These are phyloP conservation scores for Orchesella cincta DNA, from an alignment of 1,140 invertebrate species.

Conservation along the genomic window DNA sequence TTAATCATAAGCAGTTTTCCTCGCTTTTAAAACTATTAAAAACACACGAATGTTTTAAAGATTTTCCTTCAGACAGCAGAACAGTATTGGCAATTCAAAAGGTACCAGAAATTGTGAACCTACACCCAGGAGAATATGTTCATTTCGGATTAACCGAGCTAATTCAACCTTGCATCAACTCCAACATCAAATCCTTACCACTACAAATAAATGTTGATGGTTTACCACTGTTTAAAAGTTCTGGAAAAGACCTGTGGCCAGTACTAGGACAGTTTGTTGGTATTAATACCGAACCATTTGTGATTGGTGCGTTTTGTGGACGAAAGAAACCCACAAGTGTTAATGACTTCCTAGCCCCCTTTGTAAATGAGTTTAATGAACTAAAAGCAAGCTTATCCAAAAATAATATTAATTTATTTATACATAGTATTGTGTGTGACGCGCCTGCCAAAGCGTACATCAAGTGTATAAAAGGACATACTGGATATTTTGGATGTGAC, in stretches of 20 bases:
- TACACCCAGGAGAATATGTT: constrained; percentile 17
- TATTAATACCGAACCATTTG: not conserved
- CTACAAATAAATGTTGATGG: constrained; percentile 22
- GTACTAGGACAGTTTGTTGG: not conserved
- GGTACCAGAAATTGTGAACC: not conserved
- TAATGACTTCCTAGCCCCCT: constrained; percentile 42
- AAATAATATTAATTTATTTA: constrained; percentile 29
- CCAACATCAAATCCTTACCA: not conserved
- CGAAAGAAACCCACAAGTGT: constrained; percentile 21
- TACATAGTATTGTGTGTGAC: constrained; percentile 52
- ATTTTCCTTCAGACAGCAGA: not conserved
- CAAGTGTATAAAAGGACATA: constrained; percentile 50
- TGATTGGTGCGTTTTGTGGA: constrained; percentile 33
- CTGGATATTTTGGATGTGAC: constrained; percentile 53
- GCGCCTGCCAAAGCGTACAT: constrained; percentile 52
- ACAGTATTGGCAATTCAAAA: not conserved
- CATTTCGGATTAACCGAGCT: not conserved
- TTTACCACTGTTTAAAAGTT: constrained; percentile 4
- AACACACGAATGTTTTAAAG: not conserved
- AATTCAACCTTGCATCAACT: not conserved
- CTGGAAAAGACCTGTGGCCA: not conserved
- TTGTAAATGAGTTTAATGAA: not conserved
- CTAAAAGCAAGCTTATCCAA: not conserved
- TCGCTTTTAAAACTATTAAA: not conserved
- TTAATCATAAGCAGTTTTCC: not conserved